Conservation (phyloP, 2,797 vertebrate genomes). For the Margarornis squamiger region DNA sequence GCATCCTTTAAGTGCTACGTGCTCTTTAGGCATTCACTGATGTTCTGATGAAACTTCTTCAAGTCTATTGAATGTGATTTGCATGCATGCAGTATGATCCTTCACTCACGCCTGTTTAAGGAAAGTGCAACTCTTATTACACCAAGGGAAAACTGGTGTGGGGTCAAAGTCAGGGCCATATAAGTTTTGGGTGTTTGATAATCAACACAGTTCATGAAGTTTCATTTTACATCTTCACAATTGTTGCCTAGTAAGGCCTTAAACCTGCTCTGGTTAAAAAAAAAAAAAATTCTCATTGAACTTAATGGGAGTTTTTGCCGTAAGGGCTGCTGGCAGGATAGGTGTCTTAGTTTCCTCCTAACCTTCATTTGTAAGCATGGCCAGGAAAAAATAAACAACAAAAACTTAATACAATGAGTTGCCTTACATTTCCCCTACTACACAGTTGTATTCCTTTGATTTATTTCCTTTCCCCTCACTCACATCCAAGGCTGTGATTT, state of each 20-base stretch:
- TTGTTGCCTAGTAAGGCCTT: conserved; percentile 61
- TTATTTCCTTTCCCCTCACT: conserved; percentile 39
- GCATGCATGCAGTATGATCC: conserved; percentile 36
- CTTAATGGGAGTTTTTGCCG: conserved; percentile 60
- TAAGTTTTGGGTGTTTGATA: conserved; percentile 42
- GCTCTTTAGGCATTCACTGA: conserved; percentile 49
- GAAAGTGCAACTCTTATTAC: conserved; percentile 60
- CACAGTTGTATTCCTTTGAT: conserved; percentile 33
- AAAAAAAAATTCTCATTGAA: conserved; percentile 45
- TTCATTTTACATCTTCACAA: conserved; percentile 34
- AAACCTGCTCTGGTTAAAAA: conserved; percentile 59
- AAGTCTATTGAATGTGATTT: conserved; percentile 65
- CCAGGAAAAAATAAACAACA: conserved; percentile 35
- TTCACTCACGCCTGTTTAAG: conserved; percentile 50
- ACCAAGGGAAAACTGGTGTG: conserved; percentile 43
- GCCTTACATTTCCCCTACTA: conserved; percentile 59
- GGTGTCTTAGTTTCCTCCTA: conserved; percentile 53
- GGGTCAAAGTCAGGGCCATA: conserved; percentile 57
- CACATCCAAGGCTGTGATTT: conserved; percentile 65
- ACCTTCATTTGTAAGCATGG: conserved; percentile 52
- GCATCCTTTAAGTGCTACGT: conserved; percentile 37
- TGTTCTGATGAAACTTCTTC: conserved; percentile 38
- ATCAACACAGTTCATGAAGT: neutral
- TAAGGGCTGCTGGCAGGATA: conserved; percentile 56
- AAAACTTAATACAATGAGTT: conserved; percentile 53